A percentile compares a stretch with the other conserved stretches of the same genome.
Conservation (phyloP, 2,113 vertebrate species). For the Ivindomyrus marchei region DNA sequence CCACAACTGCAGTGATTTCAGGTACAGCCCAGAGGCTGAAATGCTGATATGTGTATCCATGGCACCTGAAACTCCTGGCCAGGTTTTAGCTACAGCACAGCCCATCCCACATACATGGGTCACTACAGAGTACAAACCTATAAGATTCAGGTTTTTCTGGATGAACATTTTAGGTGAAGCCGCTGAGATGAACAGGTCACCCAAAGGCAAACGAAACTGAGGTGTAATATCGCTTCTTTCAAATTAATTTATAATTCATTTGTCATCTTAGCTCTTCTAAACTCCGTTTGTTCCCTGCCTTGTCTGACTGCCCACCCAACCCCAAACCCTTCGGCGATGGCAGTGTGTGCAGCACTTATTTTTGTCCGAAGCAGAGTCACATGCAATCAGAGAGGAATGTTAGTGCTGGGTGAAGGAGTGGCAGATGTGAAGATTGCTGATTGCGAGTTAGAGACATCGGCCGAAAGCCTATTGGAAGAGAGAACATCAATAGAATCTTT, state of each 20-base stretch:
- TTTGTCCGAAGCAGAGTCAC: not conserved
- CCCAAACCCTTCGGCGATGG: not conserved
- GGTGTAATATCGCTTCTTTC: not conserved
- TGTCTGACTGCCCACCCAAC: not conserved
- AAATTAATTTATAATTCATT: not conserved
- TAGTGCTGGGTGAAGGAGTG: not conserved
- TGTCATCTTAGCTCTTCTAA: not conserved
- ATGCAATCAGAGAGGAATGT: not conserved
- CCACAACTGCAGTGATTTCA: not conserved
- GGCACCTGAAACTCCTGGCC: not conserved
- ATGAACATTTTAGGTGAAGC: not conserved
- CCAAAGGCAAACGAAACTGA: not conserved
- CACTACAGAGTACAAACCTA: not conserved
- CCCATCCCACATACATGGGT: not conserved
- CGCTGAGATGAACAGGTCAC: not conserved
- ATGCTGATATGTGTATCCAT: not conserved
- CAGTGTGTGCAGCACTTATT: not conserved
- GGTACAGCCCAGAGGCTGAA: not conserved
- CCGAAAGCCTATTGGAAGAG: not conserved
- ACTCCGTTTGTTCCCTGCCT: not conserved
- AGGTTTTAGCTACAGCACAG: not conserved
- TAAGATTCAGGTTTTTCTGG: slow-evolving; percentile 2
- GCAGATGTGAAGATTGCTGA: not conserved
- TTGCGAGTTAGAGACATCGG: not conserved
- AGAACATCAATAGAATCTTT: not conserved